Evolutionary conservation across 1,140 invertebrate genomes (phyloP), one percentile per base, ranked within the genome.

Genomic region (Diachasmimorpha longicaudata): DNA sequence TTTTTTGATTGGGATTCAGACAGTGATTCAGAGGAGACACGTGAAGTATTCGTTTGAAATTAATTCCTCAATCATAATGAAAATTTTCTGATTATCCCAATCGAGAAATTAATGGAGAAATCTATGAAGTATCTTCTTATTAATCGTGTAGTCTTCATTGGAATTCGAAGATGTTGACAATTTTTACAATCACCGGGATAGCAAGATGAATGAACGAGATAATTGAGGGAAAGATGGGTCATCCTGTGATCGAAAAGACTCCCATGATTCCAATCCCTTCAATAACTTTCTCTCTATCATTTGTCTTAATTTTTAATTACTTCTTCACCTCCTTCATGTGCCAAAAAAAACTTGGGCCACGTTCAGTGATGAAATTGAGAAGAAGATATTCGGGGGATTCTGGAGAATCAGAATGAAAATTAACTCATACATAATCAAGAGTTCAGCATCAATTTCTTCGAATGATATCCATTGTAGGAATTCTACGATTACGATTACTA

Each of bases 31-130:
- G 86, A 83, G 72, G 84, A 87, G 77, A 83, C 77, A 74, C 83
- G 85, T 80, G 86, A 89, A 79, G 88, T 88, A 82, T 89, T 89
- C 74, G 87, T 88, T 80, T 89, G 78, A 73, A 19, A 16, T 52
- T 13, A 4, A 1, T 16, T 16, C 31, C 31, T 31, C 31, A 16
- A 19, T 19, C 5, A 16, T 52, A 5, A 52, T 52, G 6, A 16
- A 16, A 6, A 16, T 19, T 52, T 16, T 0, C 19, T 52, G 25
- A 58, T 42, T 42, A 42, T 42, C 9, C 39, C 39, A 42, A 42
- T 42, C 39, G 39, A 42, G 9, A 42, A 31, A 42, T 55, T 16
- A 21, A 55, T 16, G 48, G 48, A 55, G 48, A 19, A 55, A 55
- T 55, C 48, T 55, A 55, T 55, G 4, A 21, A 55, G 19, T 55